Evolutionary conservation across 2,888 invertebrate genomes (phyloP), one percentile per base, ranked within the genome.

Genomic region (Melinaea menophilus): DNA sequence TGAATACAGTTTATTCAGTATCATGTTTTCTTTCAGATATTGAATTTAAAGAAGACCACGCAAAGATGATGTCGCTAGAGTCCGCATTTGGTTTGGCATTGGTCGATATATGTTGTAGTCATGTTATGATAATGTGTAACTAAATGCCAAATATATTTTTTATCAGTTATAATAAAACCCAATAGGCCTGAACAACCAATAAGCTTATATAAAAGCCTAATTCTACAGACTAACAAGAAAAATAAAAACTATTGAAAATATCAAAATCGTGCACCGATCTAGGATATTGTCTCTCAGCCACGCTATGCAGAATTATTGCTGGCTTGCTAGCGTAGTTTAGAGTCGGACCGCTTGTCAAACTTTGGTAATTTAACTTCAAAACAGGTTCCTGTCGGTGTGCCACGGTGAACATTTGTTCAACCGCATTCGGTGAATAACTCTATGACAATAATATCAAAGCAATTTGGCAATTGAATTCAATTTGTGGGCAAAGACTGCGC

Each of bases 331-430:
- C 82, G 82, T 84, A 86, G 87, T 85, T 84, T 79, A 81, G 80
- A 84, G 81, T 80, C 79, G 80, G 79, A 82, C 85, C 85, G 83
- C 86, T 82, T 87, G 88, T 89, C 88, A 87, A 90, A 90, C 89
- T 90, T 90, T 89, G 84, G 85, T 88, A 90, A 90, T 90, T 90
- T 88, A 90, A 89, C 88, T 90, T 88, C 86, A 86, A 86, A 88
- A 86, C 84, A 85, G 85, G 81, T 83, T 84, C 75, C 84, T 78
- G 83, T 78, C 79, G 82, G 83, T 83, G 78, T 72, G 79, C 79
- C 72, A 75, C 78, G 72, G 74, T 72, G 79, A 79, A 78, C 82
- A 82, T 83, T 86, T 82, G 81, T 81, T 82, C 79, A 77, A 77
- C 79, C 75, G 74, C 78, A 77, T 73, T 78, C 69, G 69, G 74